Base-by-base conservation (phyloP, 2,113 vertebrate genomes). In the Psilopogon haemacephalus region DNA sequence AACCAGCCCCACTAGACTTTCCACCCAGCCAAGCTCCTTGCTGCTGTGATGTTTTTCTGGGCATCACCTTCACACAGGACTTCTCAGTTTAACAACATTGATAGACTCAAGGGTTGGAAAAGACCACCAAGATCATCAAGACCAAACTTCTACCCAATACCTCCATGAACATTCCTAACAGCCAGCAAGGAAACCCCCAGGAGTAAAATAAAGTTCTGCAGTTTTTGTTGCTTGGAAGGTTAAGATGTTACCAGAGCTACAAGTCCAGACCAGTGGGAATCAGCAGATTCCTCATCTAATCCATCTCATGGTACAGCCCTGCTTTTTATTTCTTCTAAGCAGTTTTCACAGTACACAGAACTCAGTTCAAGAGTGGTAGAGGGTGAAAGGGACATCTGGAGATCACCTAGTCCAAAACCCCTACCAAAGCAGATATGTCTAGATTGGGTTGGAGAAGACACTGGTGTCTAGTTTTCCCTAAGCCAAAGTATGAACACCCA, bases 51-150 rank as follows among this genome's bases (percentile, higher is more conserved):
- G 3, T 30, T 33, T 21, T 12, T 12, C 40, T 38, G 18, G 2
- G 24, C 21, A 21, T 8, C 42, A 2, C 2, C 0, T 5, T 8
- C 4, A 7, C 11, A 11, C 13, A 5, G 37, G 0, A 14, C 33
- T 46, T 20, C 82, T 16, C 16, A 6, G 12, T 23, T 28, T 20
- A 2, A 0, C 77, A 18, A 0, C 0, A 6, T 19, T 64, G 23
- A 26, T 26, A 50, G 48, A 50, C 24, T 14, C 23, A 50, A 26
- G 26, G 48, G 48, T 50, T 26, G 48, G 23, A 50, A 50, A 24
- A 50, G 48, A 50, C 23, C 23, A 24, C 48, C 48, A 50, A 50
- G 48, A 50, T 50, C 23, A 50, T 50, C 23, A 26, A 23, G 23
- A 24, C 48, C 12, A 50, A 50, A 23, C 48, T 26, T 50, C 48